Evolutionary conservation across 2,113 vertebrate genomes (phyloP), one percentile per base, ranked within the genome.

Genomic region (Phasianus colchicus): DNA sequence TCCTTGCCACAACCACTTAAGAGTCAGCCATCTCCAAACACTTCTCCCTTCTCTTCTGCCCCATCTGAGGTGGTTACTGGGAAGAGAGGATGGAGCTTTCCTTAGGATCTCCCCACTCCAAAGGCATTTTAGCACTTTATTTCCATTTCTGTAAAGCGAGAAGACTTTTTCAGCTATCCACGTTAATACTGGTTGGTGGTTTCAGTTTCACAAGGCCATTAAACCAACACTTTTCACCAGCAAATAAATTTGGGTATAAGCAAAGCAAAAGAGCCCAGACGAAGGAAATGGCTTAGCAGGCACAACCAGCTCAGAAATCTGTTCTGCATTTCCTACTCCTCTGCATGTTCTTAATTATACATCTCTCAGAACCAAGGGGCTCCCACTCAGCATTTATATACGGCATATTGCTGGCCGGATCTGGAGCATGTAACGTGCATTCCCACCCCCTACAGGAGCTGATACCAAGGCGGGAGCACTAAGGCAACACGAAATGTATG

Each of bases 281-380:
- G 82, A 84, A 72, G 42, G 67, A 76, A 77, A 86, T 6, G 9
- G 22, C 40, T 89, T 20, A 79, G 65, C 34, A 96, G 67, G 30
- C 20, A 25, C 79, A 84, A 22, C 25, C 79, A 93, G 52, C 57
- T 43, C 1, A 1, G 72, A 69, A 72, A 63, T 79, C 90, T 82
- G 80, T 48, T 91, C 88, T 88, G 88, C 70, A 78, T 94, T 90
- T 91, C 85, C 91, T 57, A 67, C 69, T 92, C 70, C 76, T 90
- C 71, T 90, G 76, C 38, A 1, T 93, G 89, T 80, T 92, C 90
- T 93, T 90, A 92, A 96, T 94, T 95, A 95, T 11, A 81, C 42
- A 22, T n/a, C 77, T 73, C 11, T 4, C 54, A 86, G 87, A 84
- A 72, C 52, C 18, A 21, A 52, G 72, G 54, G 40, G 77, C 38